Evolutionary conservation across 2,797 vertebrate genomes (phyloP), one percentile per base, ranked within the genome.

Genomic region (Enteromius thamalakanensis): DNA sequence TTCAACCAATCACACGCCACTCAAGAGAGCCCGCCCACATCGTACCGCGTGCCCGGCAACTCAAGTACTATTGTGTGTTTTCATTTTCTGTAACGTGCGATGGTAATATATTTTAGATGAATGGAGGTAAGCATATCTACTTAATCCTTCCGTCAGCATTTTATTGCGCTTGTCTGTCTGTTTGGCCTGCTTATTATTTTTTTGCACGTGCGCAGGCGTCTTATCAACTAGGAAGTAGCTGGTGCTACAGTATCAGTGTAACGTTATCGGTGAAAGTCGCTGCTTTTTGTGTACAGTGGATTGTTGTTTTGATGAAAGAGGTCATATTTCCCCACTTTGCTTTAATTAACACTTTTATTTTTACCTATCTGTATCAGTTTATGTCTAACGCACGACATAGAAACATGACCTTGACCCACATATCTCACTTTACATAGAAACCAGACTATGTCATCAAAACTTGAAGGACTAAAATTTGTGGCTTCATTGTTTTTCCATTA

Each of bases 71-170:
- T 9, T n/a, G 26, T 69, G 37, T 67, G 1, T 17, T 47, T 80
- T 60, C 8, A 6, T 34, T 76, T 69, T 45, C 15, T 47, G 12
- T 37, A 14, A 9, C 1, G 10, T 51, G 53, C 19, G 29, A 19
- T 49, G 23, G 17, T 32, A n/a, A 6, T 69, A 68, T 45, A 26
- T 71, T 71, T 70, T 62, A 49, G 6, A 21, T 83, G 4, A 71
- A 77, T 78, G 51, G 75, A 83, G 82, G 82, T 83, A 83, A 83
- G 82, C 40, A 47, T 34, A 19, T 77, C 1, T 29, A 8, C 65
- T n/a, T 37, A 26, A 49, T 71, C 11, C 10, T 47, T 69, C 12
- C 17, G 4, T 45, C 32, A 42, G 81, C 47, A 45, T 14, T 70
- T 78, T 64, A 76, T 60, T 76, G 12, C 14, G 17, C 23, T 29